Evolutionary conservation across 2,888 invertebrate genomes (phyloP).

Genomic region (Camponotus fellah): DNA sequence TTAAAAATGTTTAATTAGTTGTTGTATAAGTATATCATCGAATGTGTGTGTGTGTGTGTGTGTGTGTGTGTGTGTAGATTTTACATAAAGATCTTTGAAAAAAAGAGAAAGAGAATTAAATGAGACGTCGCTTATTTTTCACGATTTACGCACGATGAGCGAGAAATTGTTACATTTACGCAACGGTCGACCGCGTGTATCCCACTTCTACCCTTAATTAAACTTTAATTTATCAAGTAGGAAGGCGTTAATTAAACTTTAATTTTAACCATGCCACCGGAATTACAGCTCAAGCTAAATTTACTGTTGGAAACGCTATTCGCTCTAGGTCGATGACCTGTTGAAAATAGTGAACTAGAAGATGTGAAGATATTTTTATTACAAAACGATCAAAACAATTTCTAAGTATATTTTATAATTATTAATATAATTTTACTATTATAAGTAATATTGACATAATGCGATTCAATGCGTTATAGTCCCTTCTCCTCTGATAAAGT

Average conservation of each 20-base stretch:
- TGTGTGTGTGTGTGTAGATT: not conserved
- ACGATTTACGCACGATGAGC: constrained; percentile 29
- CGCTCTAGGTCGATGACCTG: constrained; percentile 63
- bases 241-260: constrained; percentile 80
- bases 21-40: constrained; percentile 13
- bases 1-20: constrained; percentile 2
- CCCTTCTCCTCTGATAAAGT: not conserved
- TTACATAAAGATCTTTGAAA: constrained; percentile 8
- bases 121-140: constrained; percentile 36
- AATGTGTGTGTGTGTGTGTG: not conserved
- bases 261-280: constrained; percentile 74
- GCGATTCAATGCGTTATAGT: not conserved
- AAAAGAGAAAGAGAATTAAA: constrained; percentile 20
- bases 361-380: constrained; percentile 39
- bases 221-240: constrained; percentile 75
- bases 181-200: constrained; percentile 10
- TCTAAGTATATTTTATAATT: not conserved
- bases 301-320: constrained; percentile 64
- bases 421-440: too few relatives aligned
- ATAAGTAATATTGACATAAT: constrained; percentile 19
- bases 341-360: constrained; percentile 53
- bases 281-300: constrained; percentile 71
- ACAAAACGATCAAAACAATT: not conserved
- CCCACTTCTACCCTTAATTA: constrained; percentile 65
- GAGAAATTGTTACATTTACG: constrained; percentile 53